Evolutionary conservation across 2,113 vertebrate genomes (phyloP).

Genomic region (Indicator maculatus): DNA sequence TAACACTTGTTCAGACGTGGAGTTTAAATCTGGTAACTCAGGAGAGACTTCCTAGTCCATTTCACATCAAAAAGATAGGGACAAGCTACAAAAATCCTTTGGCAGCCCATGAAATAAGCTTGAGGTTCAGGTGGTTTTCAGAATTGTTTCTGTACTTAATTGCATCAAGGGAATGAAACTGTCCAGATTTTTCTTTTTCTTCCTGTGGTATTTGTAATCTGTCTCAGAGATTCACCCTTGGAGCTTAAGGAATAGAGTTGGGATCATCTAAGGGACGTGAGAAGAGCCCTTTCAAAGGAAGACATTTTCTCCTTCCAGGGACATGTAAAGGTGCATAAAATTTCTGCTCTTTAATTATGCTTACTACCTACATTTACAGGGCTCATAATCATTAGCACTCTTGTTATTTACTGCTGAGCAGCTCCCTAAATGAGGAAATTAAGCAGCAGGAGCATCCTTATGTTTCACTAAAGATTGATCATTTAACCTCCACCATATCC

Average conservation of each 20-base stretch:
- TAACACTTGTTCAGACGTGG: background rate
- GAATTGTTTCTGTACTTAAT: background rate
- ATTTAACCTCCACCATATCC: background rate
- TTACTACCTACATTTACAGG: background rate
- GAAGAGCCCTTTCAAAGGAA: background rate
- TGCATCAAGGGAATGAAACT: background rate
- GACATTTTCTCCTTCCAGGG: background rate
- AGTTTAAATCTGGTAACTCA: background rate
- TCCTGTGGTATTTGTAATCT: background rate
- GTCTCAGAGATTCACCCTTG: background rate
- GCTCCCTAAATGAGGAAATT: slow-evolving; percentile 6
- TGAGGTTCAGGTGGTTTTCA: background rate
- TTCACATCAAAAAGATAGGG: background rate
- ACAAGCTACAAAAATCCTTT: background rate
- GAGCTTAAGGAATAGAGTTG: background rate
- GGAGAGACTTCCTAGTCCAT: background rate
- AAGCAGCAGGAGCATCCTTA: background rate
- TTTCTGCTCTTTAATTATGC: background rate
- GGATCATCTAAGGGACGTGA: background rate
- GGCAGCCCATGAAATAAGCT: background rate
- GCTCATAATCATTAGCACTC: background rate
- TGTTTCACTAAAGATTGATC: background rate
- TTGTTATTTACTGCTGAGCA: slow-evolving; percentile 4
- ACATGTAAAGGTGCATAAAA: background rate
- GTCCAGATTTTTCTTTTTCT: background rate